These are phyloP conservation scores for Scomberomorus guttatus DNA, from an alignment of 2,797 vertebrate species.

Conservation along the genomic window DNA sequence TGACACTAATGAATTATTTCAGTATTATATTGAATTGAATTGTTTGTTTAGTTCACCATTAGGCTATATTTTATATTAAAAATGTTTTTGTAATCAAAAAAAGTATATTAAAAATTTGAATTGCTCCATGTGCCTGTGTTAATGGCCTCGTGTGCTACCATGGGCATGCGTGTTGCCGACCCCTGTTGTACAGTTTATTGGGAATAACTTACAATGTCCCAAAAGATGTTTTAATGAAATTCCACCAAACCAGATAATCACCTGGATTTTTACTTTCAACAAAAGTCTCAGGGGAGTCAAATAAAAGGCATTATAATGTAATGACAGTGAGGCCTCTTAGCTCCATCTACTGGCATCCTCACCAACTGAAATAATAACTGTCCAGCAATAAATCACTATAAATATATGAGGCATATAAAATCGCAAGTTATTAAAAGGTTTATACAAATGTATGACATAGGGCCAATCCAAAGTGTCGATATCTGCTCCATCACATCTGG, in stretches of 20 bases:
- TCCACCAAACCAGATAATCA: neutral
- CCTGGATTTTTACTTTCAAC: neutral
- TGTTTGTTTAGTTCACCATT: too few species aligned
- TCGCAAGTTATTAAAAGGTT: neutral
- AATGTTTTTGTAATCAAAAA: too few species aligned
- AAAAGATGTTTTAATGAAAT: conserved; percentile 13
- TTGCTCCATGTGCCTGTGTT: too few species aligned
- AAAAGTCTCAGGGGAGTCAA: neutral
- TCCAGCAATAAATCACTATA: neutral
- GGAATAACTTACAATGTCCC: neutral
- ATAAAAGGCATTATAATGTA: neutral
- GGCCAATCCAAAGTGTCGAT: neutral
- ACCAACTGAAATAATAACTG: neutral
- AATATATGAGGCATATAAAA: neutral
- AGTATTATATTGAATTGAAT: too few species aligned
- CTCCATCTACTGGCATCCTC: conserved; percentile 70
- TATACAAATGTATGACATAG: neutral
- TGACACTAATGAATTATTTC: too few species aligned
- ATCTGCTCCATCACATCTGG: conserved; percentile 1
- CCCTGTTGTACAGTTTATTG: neutral
- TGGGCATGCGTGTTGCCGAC: too few species aligned
- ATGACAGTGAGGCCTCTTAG: conserved; percentile 50
- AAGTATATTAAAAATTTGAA: too few species aligned
- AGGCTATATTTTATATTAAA: too few species aligned
- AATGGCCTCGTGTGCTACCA: too few species aligned